phyloP scores from a whole-genome alignment of 2,113 vertebrate species.

The Orcinus orca region DNA sequence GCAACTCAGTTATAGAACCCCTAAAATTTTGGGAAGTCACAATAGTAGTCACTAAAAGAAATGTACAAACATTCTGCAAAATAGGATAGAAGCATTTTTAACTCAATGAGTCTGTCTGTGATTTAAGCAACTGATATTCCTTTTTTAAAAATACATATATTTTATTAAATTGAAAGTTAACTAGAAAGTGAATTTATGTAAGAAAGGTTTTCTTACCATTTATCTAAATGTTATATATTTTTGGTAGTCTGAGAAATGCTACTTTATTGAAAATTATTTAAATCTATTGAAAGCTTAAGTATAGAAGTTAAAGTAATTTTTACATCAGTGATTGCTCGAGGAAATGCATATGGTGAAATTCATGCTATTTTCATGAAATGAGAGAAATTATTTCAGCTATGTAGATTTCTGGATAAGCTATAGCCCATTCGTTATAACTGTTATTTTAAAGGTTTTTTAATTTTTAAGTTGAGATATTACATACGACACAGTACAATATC shows the following conservation, averaged over 20 bases:
- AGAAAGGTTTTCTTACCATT: background rate
- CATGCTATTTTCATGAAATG: background rate
- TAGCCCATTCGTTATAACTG: background rate
- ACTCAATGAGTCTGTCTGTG: background rate
- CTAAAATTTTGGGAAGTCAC: background rate
- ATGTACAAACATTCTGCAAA: background rate
- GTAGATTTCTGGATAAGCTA: background rate
- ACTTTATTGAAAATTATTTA: background rate
- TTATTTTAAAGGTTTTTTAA: background rate
- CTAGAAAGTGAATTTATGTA: background rate
- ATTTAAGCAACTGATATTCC: background rate
- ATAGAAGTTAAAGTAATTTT: background rate
- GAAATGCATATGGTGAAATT: background rate
- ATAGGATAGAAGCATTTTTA: background rate
- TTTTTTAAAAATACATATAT: background rate
- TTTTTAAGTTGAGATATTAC: background rate
- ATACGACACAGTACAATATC: background rate
- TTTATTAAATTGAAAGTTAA: background rate
- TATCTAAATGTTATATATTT: background rate
- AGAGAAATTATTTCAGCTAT: background rate
- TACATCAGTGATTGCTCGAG: background rate
- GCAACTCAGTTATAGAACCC: background rate
- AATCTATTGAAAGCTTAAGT: background rate
- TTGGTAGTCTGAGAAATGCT: background rate
- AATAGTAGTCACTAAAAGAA: background rate